Conservation (phyloP, 2,888 invertebrate species). For the Zhuqinia jingwanae region DNA sequence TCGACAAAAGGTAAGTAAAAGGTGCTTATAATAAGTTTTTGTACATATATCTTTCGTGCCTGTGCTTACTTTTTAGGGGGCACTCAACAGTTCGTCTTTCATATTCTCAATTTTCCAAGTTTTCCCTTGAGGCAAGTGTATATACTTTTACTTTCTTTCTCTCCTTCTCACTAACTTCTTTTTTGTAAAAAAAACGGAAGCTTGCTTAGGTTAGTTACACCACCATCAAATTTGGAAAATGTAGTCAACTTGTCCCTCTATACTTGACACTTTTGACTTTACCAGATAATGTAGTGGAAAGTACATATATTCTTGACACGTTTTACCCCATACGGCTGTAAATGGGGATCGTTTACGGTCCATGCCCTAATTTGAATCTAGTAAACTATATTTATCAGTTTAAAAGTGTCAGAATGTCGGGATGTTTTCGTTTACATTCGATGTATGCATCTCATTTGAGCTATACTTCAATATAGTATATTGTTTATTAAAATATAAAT, state of each 20-base stretch:
- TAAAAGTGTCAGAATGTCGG: too few relatives aligned
- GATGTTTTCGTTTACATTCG: too few relatives aligned
- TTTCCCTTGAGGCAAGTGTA: conserved; percentile 35
- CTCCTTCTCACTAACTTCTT: not conserved
- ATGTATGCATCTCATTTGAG: too few relatives aligned
- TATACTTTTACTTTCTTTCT: conserved; percentile 15
- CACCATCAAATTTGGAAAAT: not conserved
- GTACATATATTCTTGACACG: too few relatives aligned
- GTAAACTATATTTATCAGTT: too few relatives aligned
- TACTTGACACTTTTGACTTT: not conserved
- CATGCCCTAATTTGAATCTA: too few relatives aligned
- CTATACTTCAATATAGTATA: too few relatives aligned
- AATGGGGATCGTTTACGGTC: too few relatives aligned
- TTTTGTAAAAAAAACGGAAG: not conserved
- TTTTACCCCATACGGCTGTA: too few relatives aligned
- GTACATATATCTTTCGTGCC: not conserved
- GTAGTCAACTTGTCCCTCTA: not conserved
- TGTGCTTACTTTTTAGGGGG: conserved; percentile 25
- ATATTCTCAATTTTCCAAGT: conserved; percentile 28
- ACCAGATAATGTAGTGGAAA: not conserved
- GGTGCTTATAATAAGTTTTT: conserved; percentile 29
- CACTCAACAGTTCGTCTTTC: conserved; percentile 42
- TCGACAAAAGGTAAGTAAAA: conserved; percentile 45
- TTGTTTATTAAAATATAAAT: too few relatives aligned
- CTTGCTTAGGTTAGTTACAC: not conserved